A percentile compares a stretch with the other conserved stretches of the same genome.
Evolutionary conservation across 2,113 vertebrate species (phyloP).

Genomic region (Oreochromis tanganicae): DNA sequence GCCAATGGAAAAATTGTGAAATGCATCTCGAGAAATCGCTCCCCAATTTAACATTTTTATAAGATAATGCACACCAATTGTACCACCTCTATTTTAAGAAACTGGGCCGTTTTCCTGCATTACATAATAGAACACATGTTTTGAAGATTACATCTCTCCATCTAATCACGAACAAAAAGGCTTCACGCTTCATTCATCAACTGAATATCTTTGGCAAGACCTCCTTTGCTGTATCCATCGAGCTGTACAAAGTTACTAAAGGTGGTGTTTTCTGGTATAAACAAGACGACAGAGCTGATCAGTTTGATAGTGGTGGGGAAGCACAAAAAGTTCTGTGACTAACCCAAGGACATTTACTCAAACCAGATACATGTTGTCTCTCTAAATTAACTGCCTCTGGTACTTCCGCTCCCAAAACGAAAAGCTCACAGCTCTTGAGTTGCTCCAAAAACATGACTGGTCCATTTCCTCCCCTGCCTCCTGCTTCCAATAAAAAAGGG

Average conservation of each 20-base stretch:
- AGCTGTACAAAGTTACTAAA: neutral
- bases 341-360: slow-evolving; percentile 15
- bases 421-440: slow-evolving; percentile 45
- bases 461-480: slow-evolving; percentile 54
- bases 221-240: neutral
- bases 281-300: neutral
- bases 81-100: slow-evolving; percentile 42
- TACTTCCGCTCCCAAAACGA: slow-evolving; percentile 60
- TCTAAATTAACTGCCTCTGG: slow-evolving; percentile 48
- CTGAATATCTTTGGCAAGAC: neutral
- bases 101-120: neutral
- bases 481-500: slow-evolving; percentile 63
- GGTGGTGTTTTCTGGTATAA: neutral
- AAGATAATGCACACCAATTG: neutral
- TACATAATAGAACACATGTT: neutral
- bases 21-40: slow-evolving; percentile 27
- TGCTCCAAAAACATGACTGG: slow-evolving; percentile 59
- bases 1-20: slow-evolving; percentile 58
- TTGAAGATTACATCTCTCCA: neutral
- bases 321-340: neutral
- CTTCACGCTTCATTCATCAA: neutral
- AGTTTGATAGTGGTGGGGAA: neutral
- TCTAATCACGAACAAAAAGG: neutral
- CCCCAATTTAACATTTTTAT: neutral
- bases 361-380: slow-evolving; percentile 39